Evolutionary conservation across 2,888 invertebrate species (phyloP), one percentile per base, ranked within the genome.

Genomic region (Caenorhabditis auriculariae): DNA sequence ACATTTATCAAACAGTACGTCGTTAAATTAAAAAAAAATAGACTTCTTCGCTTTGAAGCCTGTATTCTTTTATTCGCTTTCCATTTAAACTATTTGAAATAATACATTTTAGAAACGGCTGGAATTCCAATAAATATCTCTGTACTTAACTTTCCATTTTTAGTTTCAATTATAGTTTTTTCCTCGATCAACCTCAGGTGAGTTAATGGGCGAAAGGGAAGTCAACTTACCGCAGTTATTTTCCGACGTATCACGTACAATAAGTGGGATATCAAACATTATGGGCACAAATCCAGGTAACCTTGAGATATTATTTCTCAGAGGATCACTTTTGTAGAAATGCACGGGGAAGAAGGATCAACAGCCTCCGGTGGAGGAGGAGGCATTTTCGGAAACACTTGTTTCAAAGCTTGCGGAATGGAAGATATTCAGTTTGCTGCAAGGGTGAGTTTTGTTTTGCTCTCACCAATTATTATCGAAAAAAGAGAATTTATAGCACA

Each of bases 331-430:
- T 26, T 44, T 49, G 15, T 35, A 57, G 62, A 62, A 58, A n/a
- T n/a, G n/a, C n/a, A n/a, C n/a, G n/a, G n/a, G n/a, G n/a, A n/a
- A n/a, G n/a, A n/a, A n/a, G n/a, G n/a, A n/a, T n/a, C n/a, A n/a
- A n/a, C n/a, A n/a, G 50, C 62, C 4, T 62, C 62, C 15, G 62
- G 62, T 9, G 62, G 58, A 32, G 42, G 41, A 7, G 51, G 51
- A 0, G 57, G 54, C 24, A 55, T 69, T 12, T 69, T 69, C 46
- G 71, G 68, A 9, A 65, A 68, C 29, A 63, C 67, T 4, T 78
- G 78, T 58, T 78, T 78, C 68, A 78, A 78, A 49, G 72, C 77
- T 0, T 78, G 78, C 54, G 78, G 78, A 24, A 74, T 76, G 75
- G 78, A 78, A 37, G 78, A 78, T 44, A 76, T 78, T 44, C 76